These are phyloP conservation scores for Elephas maximus DNA, from an alignment of 2,113 vertebrate species.

Conservation along the genomic window DNA sequence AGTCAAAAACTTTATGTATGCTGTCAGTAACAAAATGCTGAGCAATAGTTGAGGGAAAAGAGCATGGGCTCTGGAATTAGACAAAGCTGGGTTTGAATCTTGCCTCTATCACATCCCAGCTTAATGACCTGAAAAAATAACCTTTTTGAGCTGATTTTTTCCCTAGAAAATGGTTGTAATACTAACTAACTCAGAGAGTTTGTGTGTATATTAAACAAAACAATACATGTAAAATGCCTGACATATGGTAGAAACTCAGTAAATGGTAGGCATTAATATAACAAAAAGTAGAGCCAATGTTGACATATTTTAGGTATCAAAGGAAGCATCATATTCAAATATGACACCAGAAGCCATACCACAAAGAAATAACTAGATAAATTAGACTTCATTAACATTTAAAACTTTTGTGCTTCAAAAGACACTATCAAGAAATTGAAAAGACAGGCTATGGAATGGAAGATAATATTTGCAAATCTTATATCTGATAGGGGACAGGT, in stretches of 20 bases:
- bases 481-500: background rate
- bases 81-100: background rate
- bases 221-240: background rate
- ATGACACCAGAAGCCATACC: background rate
- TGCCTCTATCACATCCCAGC: background rate
- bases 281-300: slow-evolving; percentile 26
- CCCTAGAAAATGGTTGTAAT: background rate
- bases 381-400: background rate
- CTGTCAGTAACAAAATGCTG: background rate
- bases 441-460: background rate
- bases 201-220: background rate
- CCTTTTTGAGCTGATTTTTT: background rate
- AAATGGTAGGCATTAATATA: slow-evolving; percentile 14
- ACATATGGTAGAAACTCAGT: background rate
- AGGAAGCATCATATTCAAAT: background rate
- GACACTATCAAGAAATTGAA: slow-evolving; percentile 22
- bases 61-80: background rate
- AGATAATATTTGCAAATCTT: slow-evolving; percentile 25
- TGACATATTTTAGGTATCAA: slow-evolving; percentile 4
- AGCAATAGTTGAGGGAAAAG: background rate
- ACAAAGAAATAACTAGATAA: background rate
- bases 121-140: slow-evolving; percentile 3
- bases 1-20: background rate
- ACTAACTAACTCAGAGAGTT: background rate
- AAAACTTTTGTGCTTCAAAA: background rate